Percentiles rank a stretch among this genome's conserved stretches.
These are phyloP conservation scores for Diarsia dahlii DNA, from an alignment of 2,888 invertebrate species.

Conservation along the genomic window DNA sequence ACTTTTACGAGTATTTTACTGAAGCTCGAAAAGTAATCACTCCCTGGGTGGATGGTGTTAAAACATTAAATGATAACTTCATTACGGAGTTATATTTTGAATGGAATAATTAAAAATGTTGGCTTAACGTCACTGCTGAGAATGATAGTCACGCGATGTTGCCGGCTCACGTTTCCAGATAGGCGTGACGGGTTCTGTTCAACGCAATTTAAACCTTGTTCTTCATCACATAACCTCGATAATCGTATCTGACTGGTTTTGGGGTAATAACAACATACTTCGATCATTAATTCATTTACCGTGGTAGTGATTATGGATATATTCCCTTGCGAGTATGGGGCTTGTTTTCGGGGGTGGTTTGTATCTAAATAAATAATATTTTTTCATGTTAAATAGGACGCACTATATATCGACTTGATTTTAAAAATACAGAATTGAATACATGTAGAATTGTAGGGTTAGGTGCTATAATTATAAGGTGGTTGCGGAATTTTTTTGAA, in stretches of 20 bases:
- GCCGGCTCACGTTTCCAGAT: slow-evolving; percentile 20
- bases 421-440: background rate
- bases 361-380: slow-evolving; percentile 8
- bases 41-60: slow-evolving; percentile 55
- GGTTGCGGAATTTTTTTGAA: too few relatives aligned
- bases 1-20: slow-evolving; percentile 62
- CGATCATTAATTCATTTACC: slow-evolving; percentile 47
- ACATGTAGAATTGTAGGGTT: background rate
- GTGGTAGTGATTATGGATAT: slow-evolving; percentile 45
- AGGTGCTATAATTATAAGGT: too few relatives aligned
- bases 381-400: background rate
- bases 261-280: slow-evolving; percentile 34
- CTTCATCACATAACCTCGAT: accelerated
- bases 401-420: background rate
- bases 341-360: slow-evolving; percentile 12
- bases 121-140: slow-evolving; percentile 48
- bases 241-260: slow-evolving; percentile 4
- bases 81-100: slow-evolving; percentile 64
- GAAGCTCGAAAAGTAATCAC: slow-evolving; percentile 62
- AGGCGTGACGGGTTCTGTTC: slow-evolving; percentile 14
- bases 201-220: slow-evolving; percentile 4
- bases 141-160: slow-evolving; percentile 59
- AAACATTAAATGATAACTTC: slow-evolving; percentile 67
- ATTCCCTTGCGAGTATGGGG: slow-evolving; percentile 18
- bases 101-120: slow-evolving; percentile 64